These are phyloP conservation scores for Platysternon megacephalum DNA, from an alignment of 2,113 vertebrate genomes.

Conservation along the genomic window DNA sequence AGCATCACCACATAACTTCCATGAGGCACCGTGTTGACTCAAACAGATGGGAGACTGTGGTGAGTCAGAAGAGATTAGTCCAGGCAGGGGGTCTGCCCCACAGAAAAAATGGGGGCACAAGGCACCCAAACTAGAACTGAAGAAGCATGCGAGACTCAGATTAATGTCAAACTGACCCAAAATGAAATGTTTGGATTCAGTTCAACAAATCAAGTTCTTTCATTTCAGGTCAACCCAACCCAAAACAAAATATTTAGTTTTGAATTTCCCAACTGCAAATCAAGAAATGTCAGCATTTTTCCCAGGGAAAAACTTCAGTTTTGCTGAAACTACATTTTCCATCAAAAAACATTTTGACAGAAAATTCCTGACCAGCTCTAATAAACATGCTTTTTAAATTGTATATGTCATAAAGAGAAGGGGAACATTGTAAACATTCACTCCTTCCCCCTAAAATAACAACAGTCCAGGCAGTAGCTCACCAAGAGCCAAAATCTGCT, in stretches of 20 bases:
- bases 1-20: background rate
- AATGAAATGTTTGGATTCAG: too few species aligned
- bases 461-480: background rate
- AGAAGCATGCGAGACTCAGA: background rate
- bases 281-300: background rate
- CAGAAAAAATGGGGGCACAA: background rate
- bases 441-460: background rate
- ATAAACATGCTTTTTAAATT: background rate
- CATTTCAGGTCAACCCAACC: too few species aligned
- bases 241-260: background rate
- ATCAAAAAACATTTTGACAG: background rate
- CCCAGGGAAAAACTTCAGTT: too few species aligned
- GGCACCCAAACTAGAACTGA: background rate
- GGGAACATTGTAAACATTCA: background rate
- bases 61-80: background rate
- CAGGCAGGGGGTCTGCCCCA: background rate
- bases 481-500: background rate
- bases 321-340: background rate
- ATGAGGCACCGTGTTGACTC: background rate
- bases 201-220: too few species aligned
- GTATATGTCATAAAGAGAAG: background rate
- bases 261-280: background rate
- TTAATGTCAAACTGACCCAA: too few species aligned
- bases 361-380: background rate
- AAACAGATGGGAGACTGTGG: background rate